Evolutionary conservation across 2,888 invertebrate genomes (phyloP).

Genomic region (Drosophila macrospina): DNA sequence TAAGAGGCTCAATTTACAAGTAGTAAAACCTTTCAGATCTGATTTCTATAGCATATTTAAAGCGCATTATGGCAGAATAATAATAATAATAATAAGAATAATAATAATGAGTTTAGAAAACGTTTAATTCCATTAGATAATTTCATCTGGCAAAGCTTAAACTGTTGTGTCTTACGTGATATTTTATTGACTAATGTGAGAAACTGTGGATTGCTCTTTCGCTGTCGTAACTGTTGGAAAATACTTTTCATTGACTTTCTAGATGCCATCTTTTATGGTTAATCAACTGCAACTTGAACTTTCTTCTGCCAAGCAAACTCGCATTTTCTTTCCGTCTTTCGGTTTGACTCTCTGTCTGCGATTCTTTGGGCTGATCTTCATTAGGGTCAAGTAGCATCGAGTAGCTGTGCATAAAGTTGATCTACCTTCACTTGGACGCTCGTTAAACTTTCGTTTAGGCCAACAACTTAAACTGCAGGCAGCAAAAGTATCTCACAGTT

Average conservation of each 20-base stretch:
- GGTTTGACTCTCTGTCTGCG: constrained; percentile 12
- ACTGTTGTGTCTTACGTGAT: neutral
- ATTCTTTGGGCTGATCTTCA: constrained; percentile 35
- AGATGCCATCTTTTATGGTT: constrained; percentile 41
- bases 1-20: too few species aligned
- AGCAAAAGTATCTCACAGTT: constrained; percentile 16
- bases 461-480: neutral
- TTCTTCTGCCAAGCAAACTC: constrained; percentile 56
- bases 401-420: constrained; percentile 13
- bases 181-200: constrained; percentile 3
- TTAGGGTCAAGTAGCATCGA: constrained; percentile 58
- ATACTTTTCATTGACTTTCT: constrained; percentile 13
- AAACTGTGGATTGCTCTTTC: constrained; percentile 4
- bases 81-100: too few species aligned
- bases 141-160: neutral
- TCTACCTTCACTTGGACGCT: constrained; percentile 16
- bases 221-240: neutral
- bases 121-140: neutral
- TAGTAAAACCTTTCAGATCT: too few species aligned
- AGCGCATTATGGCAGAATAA: too few species aligned
- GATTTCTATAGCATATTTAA: too few species aligned
- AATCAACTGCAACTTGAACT: constrained; percentile 54
- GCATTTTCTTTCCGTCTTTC: constrained; percentile 4
- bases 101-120: too few species aligned
- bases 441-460: constrained; percentile 39